phyloP scores from a whole-genome alignment of 2,113 vertebrate genomes.

The Phalacrocorax pelagicus region DNA sequence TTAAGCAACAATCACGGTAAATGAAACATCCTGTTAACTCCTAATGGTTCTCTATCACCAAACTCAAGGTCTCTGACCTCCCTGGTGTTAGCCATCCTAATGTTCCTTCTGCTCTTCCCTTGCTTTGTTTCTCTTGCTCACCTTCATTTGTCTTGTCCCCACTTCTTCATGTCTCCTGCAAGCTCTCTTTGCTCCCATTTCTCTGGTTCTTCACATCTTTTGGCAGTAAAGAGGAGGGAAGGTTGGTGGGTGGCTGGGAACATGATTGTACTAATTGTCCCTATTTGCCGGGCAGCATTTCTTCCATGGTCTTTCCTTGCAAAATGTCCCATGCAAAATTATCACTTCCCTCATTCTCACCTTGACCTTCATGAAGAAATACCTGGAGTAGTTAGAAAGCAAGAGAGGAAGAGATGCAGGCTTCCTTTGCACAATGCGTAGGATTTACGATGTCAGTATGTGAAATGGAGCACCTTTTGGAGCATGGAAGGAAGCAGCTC shows the following conservation, averaged over 20 bases:
- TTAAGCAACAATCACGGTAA: not conserved
- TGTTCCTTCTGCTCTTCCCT: not conserved
- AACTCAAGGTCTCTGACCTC: not conserved
- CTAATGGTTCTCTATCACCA: not conserved
- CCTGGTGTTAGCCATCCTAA: not conserved
- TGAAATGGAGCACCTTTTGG: not conserved
- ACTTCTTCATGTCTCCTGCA: not conserved
- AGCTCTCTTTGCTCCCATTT: not conserved
- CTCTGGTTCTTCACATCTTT: not conserved
- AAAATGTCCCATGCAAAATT: not conserved
- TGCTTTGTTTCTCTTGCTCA: not conserved
- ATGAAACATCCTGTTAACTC: not conserved
- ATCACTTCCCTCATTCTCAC: not conserved
- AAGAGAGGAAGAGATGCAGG: not conserved
- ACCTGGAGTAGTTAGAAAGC: not conserved
- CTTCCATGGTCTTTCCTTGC: not conserved
- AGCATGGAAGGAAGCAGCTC: not conserved
- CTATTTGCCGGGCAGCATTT: not conserved
- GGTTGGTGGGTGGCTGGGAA: not conserved
- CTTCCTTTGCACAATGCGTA: not conserved
- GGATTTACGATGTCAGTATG: not conserved
- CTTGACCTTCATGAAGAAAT: not conserved
- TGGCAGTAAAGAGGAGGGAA: not conserved
- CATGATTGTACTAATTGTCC: not conserved
- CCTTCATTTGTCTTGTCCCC: not conserved